These are phyloP conservation scores for Neosilurus mollespiculum DNA, from an alignment of 2,797 vertebrate genomes.

Conservation along the genomic window DNA sequence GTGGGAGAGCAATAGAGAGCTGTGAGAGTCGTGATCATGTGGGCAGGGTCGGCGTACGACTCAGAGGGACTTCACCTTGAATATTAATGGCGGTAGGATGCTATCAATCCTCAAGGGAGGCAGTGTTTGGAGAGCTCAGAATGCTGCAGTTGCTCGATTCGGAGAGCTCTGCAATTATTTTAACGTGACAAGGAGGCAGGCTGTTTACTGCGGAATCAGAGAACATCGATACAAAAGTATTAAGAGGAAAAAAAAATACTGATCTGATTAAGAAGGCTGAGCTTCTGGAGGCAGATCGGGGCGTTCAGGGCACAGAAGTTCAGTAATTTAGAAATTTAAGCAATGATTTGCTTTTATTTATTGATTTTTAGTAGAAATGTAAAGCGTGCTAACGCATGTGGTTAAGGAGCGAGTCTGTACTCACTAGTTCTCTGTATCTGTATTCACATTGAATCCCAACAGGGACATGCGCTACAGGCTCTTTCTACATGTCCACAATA, in stretches of 20 bases:
- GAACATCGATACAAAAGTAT: conserved; percentile 45
- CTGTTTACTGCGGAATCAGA: conserved; percentile 50
- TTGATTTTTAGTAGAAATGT: background rate
- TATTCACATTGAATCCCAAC: background rate
- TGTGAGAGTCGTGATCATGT: conserved; percentile 30
- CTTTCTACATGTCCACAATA: background rate
- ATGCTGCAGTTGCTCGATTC: conserved; percentile 40
- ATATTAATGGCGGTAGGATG: conserved; percentile 52
- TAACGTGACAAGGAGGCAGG: conserved; percentile 49
- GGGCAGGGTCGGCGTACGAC: conserved; percentile 38
- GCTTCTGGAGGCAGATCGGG: background rate
- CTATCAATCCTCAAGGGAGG: conserved; percentile 45
- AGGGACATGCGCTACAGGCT: background rate
- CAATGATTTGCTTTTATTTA: conserved; percentile 3
- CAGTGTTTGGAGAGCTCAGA: conserved; percentile 44
- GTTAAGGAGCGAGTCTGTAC: background rate
- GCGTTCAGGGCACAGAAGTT: background rate
- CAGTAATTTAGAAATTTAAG: conserved; percentile 3
- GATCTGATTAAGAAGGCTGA: conserved; percentile 10
- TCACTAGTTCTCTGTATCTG: background rate
- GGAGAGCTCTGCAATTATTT: conserved; percentile 54
- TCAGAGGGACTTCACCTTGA: conserved; percentile 57
- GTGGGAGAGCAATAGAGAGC: conserved; percentile 26
- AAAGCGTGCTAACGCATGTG: background rate
- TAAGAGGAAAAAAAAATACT: conserved; percentile 27